Conservation (phyloP, 2,888 invertebrate species). For the Byasa hedistus region DNA sequence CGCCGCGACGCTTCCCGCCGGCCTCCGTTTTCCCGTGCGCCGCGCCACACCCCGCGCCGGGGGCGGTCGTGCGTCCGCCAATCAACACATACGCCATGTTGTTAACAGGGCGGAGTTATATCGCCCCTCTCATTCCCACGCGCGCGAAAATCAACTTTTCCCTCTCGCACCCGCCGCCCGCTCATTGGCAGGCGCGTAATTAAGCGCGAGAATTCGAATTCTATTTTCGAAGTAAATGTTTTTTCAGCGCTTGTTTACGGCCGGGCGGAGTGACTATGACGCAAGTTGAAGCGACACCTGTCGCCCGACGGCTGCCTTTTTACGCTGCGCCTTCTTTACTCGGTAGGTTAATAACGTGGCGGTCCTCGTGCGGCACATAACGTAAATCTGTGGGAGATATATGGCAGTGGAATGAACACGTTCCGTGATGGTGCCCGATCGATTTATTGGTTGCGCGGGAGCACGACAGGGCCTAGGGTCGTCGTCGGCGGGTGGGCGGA, state of each 20-base stretch:
- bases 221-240: slow-evolving; percentile 78
- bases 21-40: slow-evolving; percentile 61
- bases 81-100: slow-evolving; percentile 83
- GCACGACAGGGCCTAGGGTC: slow-evolving; percentile 35
- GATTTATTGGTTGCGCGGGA: slow-evolving; percentile 62
- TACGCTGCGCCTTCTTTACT: slow-evolving; percentile 45
- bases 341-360: slow-evolving; percentile 55
- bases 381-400: slow-evolving; percentile 67
- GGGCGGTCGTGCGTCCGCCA: slow-evolving; percentile 74
- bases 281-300: slow-evolving; percentile 61
- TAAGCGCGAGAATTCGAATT: slow-evolving; percentile 78
- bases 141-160: slow-evolving; percentile 50
- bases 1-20: slow-evolving; percentile 48
- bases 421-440: slow-evolving; percentile 61
- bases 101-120: slow-evolving; percentile 80
- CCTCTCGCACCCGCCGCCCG: slow-evolving; percentile 51
- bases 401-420: slow-evolving; percentile 65
- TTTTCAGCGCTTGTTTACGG: slow-evolving; percentile 68
- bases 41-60: slow-evolving; percentile 49
- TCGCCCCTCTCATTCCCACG: slow-evolving; percentile 52
- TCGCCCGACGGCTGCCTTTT: slow-evolving; percentile 34
- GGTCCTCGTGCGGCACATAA: slow-evolving; percentile 53
- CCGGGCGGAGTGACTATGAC: slow-evolving; percentile 46
- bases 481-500: slow-evolving; percentile 58
- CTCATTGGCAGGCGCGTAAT: slow-evolving; percentile 74